Evolutionary conservation across 2,888 invertebrate species (phyloP), one percentile per base, ranked within the genome.

Genomic region (Endotricha flammealis): DNA sequence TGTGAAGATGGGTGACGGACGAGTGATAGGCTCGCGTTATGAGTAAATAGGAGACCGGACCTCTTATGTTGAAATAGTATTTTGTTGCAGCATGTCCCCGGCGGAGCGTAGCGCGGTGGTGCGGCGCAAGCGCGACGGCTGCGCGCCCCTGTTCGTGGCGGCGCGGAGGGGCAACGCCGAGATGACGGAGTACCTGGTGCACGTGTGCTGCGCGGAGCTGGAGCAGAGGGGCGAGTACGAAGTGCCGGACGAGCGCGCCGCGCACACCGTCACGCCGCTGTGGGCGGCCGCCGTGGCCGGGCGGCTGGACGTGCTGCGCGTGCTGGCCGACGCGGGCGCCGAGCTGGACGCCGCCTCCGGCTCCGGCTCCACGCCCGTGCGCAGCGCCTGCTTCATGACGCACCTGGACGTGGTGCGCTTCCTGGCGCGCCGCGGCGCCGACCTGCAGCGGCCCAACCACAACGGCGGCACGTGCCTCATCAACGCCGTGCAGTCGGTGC

Each of bases 281-380:
- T 97, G 97, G 97, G 94, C 94, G 81, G 96, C 97, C 1, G 94
- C 96, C 2, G 97, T 97, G 1, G 92, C 94, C 4, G 96, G 96
- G 8, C 92, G 92, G 50, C 71, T 95, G 8, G 87, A 88, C 25
- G 92, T 95, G 48, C 91, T 97, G 32, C 91, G 92, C 64, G 91
- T 91, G 69, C 88, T 97, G 37, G 89, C 95, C 11, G 88, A 90
- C 41, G 91, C 94, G 54, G 95, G 94, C 39, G 96, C 96, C 22
- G 89, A 93, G 63, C 90, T 97, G n/a, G 93, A 97, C 86, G 94
- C 95, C 24, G 90, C 92, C 27, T 95, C 94, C 0, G 96, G 96
- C 81, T 92, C 93, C 13, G 95, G 96, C 43, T 96, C 95, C 6
- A 95, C 95, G 34, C 95, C 96, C 6, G 95, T 96, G 38, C 90